Percentiles rank a stretch among this genome's conserved stretches.
These are phyloP conservation scores for Macrotus californicus DNA, from an alignment of 2,113 vertebrate genomes.

Conservation along the genomic window DNA sequence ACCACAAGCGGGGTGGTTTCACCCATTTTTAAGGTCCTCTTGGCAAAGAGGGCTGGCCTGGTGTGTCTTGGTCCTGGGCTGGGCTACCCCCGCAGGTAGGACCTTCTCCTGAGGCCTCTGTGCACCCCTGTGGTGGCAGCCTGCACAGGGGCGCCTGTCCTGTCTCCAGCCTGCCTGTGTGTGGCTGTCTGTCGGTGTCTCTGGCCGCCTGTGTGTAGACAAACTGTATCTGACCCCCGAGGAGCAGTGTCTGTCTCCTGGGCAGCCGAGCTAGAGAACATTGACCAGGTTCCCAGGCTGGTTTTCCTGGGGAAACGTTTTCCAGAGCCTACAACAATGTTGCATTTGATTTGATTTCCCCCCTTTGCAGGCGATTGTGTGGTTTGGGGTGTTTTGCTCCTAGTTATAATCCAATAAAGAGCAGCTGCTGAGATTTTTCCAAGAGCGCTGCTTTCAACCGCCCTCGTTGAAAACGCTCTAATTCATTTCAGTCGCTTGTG, in stretches of 20 bases:
- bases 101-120: not conserved
- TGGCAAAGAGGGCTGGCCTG: not conserved
- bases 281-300: constrained; percentile 65
- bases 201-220: constrained; percentile 37
- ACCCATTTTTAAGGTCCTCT: not conserved
- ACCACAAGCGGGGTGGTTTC: not conserved
- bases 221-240: constrained; percentile 61
- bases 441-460: constrained; percentile 70
- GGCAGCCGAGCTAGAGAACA: constrained; percentile 39
- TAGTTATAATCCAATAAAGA: constrained; percentile 75
- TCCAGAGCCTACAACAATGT: constrained; percentile 68
- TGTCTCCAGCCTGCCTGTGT: constrained; percentile 38
- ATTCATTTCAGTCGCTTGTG: constrained; percentile 75
- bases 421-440: constrained; percentile 73
- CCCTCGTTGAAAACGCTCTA: constrained; percentile 69
- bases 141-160: not conserved
- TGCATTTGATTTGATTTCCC: constrained; percentile 69
- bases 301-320: constrained; percentile 71
- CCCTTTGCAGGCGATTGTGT: constrained; percentile 71
- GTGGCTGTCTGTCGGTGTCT: constrained; percentile 38
- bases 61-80: rapidly evolving
- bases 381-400: constrained; percentile 75
- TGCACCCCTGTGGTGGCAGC: not conserved
- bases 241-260: constrained; percentile 42
- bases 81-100: not conserved